These are phyloP conservation scores for Synanthedon tipuliformis DNA, from an alignment of 2,888 invertebrate species.

Conservation along the genomic window DNA sequence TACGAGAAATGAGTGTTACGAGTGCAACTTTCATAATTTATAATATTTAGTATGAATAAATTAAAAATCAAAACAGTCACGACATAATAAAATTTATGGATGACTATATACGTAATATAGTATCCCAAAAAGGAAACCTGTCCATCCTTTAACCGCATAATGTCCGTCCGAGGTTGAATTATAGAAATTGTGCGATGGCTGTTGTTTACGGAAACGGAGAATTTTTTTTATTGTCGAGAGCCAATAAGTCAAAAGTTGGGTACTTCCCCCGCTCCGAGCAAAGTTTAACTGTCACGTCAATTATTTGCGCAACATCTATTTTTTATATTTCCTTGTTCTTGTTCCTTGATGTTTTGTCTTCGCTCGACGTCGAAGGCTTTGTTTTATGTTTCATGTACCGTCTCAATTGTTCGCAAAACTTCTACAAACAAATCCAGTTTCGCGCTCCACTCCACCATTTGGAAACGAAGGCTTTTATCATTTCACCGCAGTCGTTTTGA, in stretches of 20 bases:
- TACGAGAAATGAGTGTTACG: too few species aligned
- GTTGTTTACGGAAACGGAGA: conserved; percentile 18
- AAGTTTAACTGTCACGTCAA: conserved; percentile 27
- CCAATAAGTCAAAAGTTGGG: conserved; percentile 25
- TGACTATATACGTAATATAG: too few species aligned
- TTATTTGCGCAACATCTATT: conserved; percentile 33
- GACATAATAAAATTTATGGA: too few species aligned
- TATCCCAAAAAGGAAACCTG: neutral
- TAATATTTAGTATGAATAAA: too few species aligned
- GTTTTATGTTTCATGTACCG: conserved; percentile 13
- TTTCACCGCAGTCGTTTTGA: too few species aligned
- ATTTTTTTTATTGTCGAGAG: conserved; percentile 13
- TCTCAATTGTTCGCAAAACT: neutral
- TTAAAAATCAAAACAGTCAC: too few species aligned
- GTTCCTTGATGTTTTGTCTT: neutral
- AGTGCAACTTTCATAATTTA: too few species aligned
- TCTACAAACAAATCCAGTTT: neutral
- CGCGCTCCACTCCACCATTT: neutral
- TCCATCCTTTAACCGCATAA: neutral
- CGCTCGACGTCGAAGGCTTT: conserved; percentile 5
- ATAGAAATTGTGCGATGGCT: conserved; percentile 3
- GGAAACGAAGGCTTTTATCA: too few species aligned
- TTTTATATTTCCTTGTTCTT: conserved; percentile 20
- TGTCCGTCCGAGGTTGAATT: neutral
- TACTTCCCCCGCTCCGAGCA: conserved; percentile 10